Evolutionary conservation across 2,888 invertebrate genomes (phyloP).

Genomic region (Phortica magna): DNA sequence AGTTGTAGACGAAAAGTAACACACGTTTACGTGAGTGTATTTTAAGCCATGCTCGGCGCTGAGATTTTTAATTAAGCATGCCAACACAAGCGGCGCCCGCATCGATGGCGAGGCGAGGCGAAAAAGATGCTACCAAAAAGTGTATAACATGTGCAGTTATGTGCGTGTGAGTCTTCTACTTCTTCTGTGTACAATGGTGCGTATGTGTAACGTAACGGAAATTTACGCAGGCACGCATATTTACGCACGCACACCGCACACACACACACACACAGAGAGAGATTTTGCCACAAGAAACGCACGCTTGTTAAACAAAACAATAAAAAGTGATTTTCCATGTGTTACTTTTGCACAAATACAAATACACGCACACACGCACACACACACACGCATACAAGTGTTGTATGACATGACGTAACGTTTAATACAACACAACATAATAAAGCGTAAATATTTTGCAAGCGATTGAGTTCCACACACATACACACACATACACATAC

Average conservation of each 20-base stretch:
- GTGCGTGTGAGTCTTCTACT: background rate
- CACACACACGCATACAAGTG: background rate
- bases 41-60: constrained; percentile 10
- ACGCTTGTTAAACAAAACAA: constrained; percentile 69
- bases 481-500: background rate
- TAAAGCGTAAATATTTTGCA: background rate
- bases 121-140: constrained; percentile 14
- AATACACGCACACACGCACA: background rate
- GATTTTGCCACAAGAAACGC: constrained; percentile 25
- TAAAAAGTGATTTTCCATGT: constrained; percentile 67
- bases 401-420: background rate
- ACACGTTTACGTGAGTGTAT: background rate
- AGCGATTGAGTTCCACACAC: background rate
- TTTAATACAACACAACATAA: background rate
- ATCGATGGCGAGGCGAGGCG: constrained; percentile 21
- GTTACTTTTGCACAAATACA: constrained; percentile 21
- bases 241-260: constrained; percentile 26
- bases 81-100: constrained; percentile 15
- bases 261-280: constrained; percentile 44
- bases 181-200: background rate
- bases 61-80: constrained; percentile 18
- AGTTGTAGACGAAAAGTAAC: constrained; percentile 40
- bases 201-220: constrained; percentile 1
- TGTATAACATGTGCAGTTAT: constrained; percentile 47
- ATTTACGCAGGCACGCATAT: constrained; percentile 1